Evolutionary conservation across 2,888 invertebrate genomes (phyloP).

Genomic region (Heteromurus nitidus): DNA sequence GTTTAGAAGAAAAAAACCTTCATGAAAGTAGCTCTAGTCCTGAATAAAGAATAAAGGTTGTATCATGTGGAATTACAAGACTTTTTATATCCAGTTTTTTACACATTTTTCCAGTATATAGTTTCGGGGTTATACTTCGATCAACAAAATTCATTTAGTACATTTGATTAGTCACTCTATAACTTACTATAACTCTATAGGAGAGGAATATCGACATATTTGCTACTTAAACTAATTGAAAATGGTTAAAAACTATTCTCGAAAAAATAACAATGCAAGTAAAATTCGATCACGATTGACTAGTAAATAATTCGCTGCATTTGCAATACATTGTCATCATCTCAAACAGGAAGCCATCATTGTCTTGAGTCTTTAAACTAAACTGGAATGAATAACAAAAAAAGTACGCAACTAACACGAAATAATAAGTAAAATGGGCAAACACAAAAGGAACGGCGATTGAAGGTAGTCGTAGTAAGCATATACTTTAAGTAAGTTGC

Average conservation of each 20-base stretch:
- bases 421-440: constrained; percentile 8
- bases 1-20: constrained; percentile 14
- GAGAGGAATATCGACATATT: no score
- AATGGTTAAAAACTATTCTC: background rate
- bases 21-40: constrained; percentile 27
- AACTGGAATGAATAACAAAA: constrained; percentile 21
- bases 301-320: constrained; percentile 22
- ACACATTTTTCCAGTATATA: background rate
- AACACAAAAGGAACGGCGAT: no score
- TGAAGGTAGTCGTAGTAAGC: background rate
- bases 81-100: constrained; percentile 2
- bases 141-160: no score
- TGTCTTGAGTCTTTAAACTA: constrained; percentile 6
- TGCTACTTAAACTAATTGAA: background rate
- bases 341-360: background rate
- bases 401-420: no score
- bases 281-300: constrained; percentile 21
- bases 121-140: background rate
- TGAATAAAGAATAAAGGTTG: constrained; percentile 5
- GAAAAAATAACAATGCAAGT: background rate
- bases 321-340: background rate
- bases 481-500: constrained; percentile 20
- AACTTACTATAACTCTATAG: no score
- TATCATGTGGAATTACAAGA: background rate
- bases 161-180: no score